These are phyloP conservation scores for Melanaphis sacchari DNA, from an alignment of 1,140 invertebrate genomes.

Conservation along the genomic window DNA sequence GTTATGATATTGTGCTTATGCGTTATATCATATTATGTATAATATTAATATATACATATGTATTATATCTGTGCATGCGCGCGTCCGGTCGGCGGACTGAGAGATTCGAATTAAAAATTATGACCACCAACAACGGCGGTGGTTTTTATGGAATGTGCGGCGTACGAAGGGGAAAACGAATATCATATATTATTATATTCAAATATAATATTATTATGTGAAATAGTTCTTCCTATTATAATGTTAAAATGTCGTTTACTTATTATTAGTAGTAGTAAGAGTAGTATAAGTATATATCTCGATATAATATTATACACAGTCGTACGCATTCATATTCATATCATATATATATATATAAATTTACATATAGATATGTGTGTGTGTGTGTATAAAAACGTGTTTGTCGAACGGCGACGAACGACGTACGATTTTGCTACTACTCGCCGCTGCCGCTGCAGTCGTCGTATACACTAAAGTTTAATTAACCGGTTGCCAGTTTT, in stretches of 20 bases:
- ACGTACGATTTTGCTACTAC: slow-evolving; percentile 19
- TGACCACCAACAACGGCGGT: slow-evolving; percentile 39
- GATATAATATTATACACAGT: not conserved
- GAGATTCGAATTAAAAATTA: slow-evolving; percentile 51
- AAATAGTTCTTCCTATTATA: slow-evolving; percentile 27
- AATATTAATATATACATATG: not conserved
- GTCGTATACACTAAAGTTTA: not conserved
- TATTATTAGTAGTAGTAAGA: not conserved
- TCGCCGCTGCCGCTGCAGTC: not conserved
- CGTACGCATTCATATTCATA: not conserved
- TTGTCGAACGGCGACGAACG: slow-evolving; percentile 33
- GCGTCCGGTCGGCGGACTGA: slow-evolving; percentile 15
- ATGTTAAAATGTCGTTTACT: slow-evolving; percentile 10
- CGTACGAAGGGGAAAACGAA: not conserved
- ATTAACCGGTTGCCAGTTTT: slow-evolving; percentile 40
- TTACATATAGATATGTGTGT: not conserved
- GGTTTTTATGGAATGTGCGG: slow-evolving; percentile 22
- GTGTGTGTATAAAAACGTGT: slow-evolving; percentile 23
- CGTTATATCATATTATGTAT: not conserved
- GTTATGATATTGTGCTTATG: not conserved
- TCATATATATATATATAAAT: not conserved
- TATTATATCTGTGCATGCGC: not conserved
- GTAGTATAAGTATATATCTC: not conserved
- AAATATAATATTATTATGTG: slow-evolving; percentile 11
- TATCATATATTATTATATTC: slow-evolving; percentile 20